These are phyloP conservation scores for Steromphala cineraria DNA, from an alignment of 2,888 invertebrate genomes.

Conservation along the genomic window DNA sequence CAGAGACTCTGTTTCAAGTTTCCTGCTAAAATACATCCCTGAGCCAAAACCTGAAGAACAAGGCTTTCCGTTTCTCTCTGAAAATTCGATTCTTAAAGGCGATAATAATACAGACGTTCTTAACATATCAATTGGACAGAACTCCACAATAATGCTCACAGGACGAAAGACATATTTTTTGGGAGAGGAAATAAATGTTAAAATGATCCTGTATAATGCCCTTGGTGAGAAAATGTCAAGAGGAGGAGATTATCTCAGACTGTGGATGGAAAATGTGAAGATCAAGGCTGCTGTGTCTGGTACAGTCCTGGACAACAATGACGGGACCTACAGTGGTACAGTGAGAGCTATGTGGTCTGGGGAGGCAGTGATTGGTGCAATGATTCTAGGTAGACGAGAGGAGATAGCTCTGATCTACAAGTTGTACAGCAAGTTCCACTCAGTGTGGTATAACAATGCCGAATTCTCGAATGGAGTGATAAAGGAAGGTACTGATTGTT, in stretches of 20 bases:
- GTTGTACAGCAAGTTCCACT: neutral
- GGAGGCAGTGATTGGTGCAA: neutral
- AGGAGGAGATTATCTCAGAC: neutral
- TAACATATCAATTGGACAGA: too few relatives aligned
- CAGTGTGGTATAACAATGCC: neutral
- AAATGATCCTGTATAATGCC: neutral
- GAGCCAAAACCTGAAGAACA: too few relatives aligned
- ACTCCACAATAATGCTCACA: too few relatives aligned
- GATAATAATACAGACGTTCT: too few relatives aligned
- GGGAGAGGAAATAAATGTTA: too few relatives aligned
- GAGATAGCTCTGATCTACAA: neutral
- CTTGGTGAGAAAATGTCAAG: neutral
- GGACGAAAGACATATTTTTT: too few relatives aligned
- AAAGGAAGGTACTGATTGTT: neutral
- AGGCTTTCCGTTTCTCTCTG: too few relatives aligned
- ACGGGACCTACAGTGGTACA: neutral
- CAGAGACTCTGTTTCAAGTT: too few relatives aligned
- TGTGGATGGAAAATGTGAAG: neutral
- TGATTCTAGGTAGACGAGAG: neutral
- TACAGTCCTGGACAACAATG: neutral
- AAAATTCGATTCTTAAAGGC: too few relatives aligned
- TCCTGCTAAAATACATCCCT: too few relatives aligned
- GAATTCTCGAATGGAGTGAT: neutral
- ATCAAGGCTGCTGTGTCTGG: neutral
- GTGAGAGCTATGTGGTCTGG: neutral